Evolutionary conservation across 2,797 vertebrate species (phyloP), one percentile per base, ranked within the genome.

Genomic region (Melanotaenia trifasciata): DNA sequence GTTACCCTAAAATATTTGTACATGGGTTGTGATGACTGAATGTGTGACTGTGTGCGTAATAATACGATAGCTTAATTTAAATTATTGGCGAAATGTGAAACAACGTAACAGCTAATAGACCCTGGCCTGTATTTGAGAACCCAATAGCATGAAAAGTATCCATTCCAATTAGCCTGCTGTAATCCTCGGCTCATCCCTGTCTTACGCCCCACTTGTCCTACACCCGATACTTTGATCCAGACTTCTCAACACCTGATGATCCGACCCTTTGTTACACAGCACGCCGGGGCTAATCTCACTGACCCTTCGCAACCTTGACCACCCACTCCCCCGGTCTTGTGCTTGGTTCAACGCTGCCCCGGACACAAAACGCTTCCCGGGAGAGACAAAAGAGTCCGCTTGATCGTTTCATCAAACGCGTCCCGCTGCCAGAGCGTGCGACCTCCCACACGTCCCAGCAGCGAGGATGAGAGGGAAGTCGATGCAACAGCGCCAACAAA

Each of bases 271-370:
- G 91, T 92, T 90, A 84, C 60, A 86, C 79, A 90, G 80, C 80
- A 74, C 32, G 63, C 81, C 22, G 57, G 84, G 90, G 90, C 92
- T 94, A 94, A 93, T 94, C 90, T 89, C 89, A 89, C 87, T 94
- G 95, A 94, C 94, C 95, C 88, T 85, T 82, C 67, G 80, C 92
- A 94, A 95, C 95, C 94, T 94, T 93, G 90, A 92, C 93, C 92
- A 93, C 91, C 91, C 89, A 94, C 87, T 83, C 89, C 76, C 73
- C 76, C 79, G 85, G 88, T 81, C 89, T 89, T 88, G 89, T 84
- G 90, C 87, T 91, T 90, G 91, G 91, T 84, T 91, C 88, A 90
- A 67, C 74, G 84, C 80, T 74, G 81, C 88, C 81, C 87, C 85
- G 91, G 92, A 94, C 93, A 92, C 84, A 89, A 69, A 83, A 89